Evolutionary conservation across 2,113 vertebrate genomes (phyloP), one percentile per base, ranked within the genome.

Genomic region (Dissostichus mawsoni): DNA sequence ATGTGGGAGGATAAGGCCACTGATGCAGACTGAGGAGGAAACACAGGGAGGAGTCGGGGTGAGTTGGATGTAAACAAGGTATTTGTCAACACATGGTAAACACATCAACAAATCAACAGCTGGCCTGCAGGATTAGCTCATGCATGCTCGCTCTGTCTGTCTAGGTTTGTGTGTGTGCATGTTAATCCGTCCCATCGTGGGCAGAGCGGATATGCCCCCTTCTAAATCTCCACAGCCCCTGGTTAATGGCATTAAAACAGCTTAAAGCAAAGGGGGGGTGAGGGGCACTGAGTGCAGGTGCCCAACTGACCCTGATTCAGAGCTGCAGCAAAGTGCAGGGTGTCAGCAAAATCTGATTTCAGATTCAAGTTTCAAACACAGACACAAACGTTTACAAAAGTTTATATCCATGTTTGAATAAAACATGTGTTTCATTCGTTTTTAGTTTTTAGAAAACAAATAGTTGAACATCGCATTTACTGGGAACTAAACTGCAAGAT

Each of bases 171-270:
- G 11, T 66, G 7, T 57, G 52, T 55, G 72, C 69, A 86, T 82
- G 69, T 72, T 93, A 92, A 92, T 91, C 92, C 62, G 11, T 51
- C 68, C 77, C 66, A 33, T 68, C 69, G 78, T 72, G 84, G 72
- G 56, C 53, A 63, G 78, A 89, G 90, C 64, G 59, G 65, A 84
- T 79, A 65, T 61, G 25, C 74, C 87, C 76, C 81, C 82, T 64
- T 48, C 41, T 47, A 52, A 68, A 50, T 69, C 77, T 41, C 78
- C 64, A 64, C 70, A 80, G 16, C 63, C 82, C 76, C 68, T 50
- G 33, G 77, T 78, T 90, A 90, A 91, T 90, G 87, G 66, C 82
- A 91, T 92, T 92, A 91, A 83, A 78, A 70, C 63, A 83, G 89
- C 85, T 91, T 88, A 89, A 72, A 82, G 44, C 53, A 45, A 50